Evolutionary conservation across 2,113 vertebrate genomes (phyloP).

Genomic region (Leiothrix lutea): DNA sequence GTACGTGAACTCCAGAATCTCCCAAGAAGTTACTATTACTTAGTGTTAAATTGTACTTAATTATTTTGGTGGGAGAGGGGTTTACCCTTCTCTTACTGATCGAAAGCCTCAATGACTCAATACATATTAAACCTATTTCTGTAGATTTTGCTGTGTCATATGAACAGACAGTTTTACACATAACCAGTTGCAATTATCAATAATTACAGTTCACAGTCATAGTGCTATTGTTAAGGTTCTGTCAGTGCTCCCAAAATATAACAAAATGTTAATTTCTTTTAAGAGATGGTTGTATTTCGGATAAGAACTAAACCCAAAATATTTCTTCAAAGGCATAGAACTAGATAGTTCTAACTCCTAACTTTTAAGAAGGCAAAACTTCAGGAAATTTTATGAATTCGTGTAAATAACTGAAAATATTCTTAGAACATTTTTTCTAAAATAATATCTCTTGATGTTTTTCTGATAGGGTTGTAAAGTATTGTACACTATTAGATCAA

Average conservation of each 20-base stretch:
- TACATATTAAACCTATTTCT: neutral
- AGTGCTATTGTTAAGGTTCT: neutral
- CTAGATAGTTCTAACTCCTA: neutral
- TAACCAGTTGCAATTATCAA: neutral
- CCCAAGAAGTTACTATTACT: neutral
- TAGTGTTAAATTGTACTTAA: neutral
- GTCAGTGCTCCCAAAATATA: neutral
- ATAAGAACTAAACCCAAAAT: neutral
- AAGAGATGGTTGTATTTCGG: neutral
- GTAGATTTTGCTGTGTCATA: neutral
- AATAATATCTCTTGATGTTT: neutral
- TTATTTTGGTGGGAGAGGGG: fast-evolving
- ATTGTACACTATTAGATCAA: neutral
- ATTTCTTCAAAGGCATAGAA: neutral
- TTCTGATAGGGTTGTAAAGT: neutral
- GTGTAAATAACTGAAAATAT: neutral
- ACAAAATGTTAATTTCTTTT: neutral
- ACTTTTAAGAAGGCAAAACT: neutral
- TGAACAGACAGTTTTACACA: neutral
- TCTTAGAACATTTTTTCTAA: fast-evolving
- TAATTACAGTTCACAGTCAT: neutral
- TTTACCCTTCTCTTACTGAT: neutral
- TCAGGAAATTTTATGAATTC: neutral
- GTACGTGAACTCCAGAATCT: neutral
- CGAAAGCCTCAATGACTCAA: neutral